Percentiles rank a stretch among this genome's conserved stretches.
phyloP scores from a whole-genome alignment of 2,113 vertebrate species.

The Murina feae region DNA sequence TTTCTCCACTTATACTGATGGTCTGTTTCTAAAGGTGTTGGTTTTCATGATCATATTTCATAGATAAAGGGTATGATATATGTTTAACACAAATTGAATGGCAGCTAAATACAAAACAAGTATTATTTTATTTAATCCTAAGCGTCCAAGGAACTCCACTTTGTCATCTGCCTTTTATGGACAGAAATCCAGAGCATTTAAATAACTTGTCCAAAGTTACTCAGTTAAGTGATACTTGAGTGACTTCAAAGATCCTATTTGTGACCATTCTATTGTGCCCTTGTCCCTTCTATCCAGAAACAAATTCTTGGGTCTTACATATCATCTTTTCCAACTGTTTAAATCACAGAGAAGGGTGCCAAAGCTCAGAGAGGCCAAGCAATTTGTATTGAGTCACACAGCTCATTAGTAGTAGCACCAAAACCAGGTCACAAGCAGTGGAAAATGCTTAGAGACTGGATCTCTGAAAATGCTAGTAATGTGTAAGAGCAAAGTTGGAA shows the following conservation, averaged over 20 bases:
- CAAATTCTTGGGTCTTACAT: background rate
- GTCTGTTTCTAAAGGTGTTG: background rate
- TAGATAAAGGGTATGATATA: background rate
- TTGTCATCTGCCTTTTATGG: background rate
- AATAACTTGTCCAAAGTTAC: background rate
- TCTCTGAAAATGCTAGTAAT: background rate
- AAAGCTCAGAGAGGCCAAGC: background rate
- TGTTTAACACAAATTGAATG: background rate
- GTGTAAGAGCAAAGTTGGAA: too few species aligned
- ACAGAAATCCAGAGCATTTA: background rate
- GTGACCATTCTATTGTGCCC: too few species aligned
- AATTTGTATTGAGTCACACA: background rate
- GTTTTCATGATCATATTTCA: background rate
- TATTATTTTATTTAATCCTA: background rate
- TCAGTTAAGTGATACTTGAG: background rate
- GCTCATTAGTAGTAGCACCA: too few species aligned
- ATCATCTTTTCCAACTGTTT: background rate
- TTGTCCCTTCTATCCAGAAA: background rate
- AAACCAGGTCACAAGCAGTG: background rate
- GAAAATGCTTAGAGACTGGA: background rate
- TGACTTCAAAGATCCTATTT: background rate
- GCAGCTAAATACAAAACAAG: background rate
- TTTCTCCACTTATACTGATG: background rate
- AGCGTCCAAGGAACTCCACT: background rate
- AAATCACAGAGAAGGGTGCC: background rate